Evolutionary conservation across 35 echinoderm and acorn worm genomes (phyloP).

Genomic region (Diadema setosum): DNA sequence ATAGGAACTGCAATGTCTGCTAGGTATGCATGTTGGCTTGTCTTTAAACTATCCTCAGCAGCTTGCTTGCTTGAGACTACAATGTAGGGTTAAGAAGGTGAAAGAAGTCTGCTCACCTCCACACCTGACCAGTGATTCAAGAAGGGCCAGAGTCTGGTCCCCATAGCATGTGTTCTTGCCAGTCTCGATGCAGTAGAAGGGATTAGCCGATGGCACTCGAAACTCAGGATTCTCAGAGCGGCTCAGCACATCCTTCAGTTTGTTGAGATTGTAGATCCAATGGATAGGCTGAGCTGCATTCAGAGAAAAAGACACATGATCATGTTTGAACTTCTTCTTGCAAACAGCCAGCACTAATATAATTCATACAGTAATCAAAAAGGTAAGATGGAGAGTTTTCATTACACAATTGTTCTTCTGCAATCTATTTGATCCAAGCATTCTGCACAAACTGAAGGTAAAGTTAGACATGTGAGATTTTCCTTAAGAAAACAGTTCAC

Average conservation of each 20-base stretch:
- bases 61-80: too few species aligned
- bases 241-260: constrained; percentile 1
- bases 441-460: neutral
- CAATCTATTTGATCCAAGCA: neutral
- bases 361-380: neutral
- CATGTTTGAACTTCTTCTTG: too few species aligned
- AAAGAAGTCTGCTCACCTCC: too few species aligned
- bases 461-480: neutral
- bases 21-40: too few species aligned
- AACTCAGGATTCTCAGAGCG: constrained; percentile 22
- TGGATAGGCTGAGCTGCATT: constrained; percentile 48
- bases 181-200: constrained; percentile 38
- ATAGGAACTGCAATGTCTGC: too few species aligned
- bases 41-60: too few species aligned
- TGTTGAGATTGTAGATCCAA: constrained; percentile 51
- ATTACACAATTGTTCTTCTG: neutral
- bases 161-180: constrained; percentile 41
- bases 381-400: neutral
- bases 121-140: constrained; percentile 27
- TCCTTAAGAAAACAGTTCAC: too few species aligned
- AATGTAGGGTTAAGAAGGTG: too few species aligned
- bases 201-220: constrained; percentile 27
- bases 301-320: neutral
- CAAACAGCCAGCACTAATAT: neutral
- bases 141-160: neutral